A percentile compares a stretch with the other conserved stretches of the same genome.
phyloP scores from a whole-genome alignment of 2,797 vertebrate species.

The Podarcis siculus region DNA sequence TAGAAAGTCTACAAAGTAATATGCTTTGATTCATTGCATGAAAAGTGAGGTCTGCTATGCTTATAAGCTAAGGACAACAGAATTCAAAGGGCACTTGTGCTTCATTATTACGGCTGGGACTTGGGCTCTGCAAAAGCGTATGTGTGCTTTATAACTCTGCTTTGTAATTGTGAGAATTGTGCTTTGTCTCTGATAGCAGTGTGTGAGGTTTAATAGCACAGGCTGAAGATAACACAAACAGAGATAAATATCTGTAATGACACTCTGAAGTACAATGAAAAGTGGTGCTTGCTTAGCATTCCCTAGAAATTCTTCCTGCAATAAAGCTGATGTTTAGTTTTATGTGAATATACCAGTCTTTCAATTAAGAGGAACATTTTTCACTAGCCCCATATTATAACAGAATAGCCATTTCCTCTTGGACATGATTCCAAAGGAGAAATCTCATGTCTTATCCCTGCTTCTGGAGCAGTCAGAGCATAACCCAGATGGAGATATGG shows the following conservation, averaged over 20 bases:
- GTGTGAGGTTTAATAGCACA: background rate
- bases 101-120: conserved; percentile 12
- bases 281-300: conserved; percentile 33
- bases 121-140: background rate
- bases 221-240: conserved; percentile 19
- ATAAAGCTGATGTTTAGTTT: conserved; percentile 47
- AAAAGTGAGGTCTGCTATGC: conserved; percentile 50
- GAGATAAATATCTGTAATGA: conserved; percentile 36
- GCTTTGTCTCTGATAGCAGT: conserved; percentile 48
- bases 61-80: conserved; percentile 43
- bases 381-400: background rate
- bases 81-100: conserved; percentile 14
- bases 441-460: background rate
- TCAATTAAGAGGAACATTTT: background rate
- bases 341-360: conserved; percentile 57
- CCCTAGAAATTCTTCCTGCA: conserved; percentile 41
- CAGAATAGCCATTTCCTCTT: background rate
- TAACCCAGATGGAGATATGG: background rate
- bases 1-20: conserved; percentile 32
- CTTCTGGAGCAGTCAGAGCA: background rate
- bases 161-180: conserved; percentile 46
- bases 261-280: conserved; percentile 21
- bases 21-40: conserved; percentile 40
- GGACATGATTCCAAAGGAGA: background rate
- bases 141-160: conserved; percentile 11